Base-by-base conservation (phyloP, 2,797 vertebrate genomes). In the Amniataba percoides region DNA sequence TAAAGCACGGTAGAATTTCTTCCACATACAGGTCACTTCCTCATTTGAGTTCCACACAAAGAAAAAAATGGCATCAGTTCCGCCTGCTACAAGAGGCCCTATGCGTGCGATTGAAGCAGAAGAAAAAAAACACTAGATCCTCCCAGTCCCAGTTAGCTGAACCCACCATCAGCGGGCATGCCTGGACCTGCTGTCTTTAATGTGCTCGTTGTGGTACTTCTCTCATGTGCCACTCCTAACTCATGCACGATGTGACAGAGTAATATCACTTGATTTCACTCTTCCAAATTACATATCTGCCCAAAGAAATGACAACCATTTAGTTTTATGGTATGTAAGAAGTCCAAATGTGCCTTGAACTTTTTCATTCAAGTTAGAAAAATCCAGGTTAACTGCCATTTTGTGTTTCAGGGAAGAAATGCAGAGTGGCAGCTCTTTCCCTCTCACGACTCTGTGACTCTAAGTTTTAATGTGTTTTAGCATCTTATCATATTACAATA, bases 181-280 rank as follows among this genome's bases (percentile, higher is more conserved):
- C 42, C 74, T 60, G 12, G 2, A 64, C 80, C 53, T 6, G 76
- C 65, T 19, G 14, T 36, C n/a, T 14, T 52, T 13, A 27, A n/a
- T 34, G 21, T 53, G 49, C 9, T 19, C 18, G 15, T 57, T 23
- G 23, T 52, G 23, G 25, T 36, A 23, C 14, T 45, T 55, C 7
- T 78, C 19, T 56, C 15, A 45, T 27, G 5, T 60, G 84, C 74
- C 86, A 73, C 77, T 80, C 80, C 74, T 71, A 52, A n/a, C 21
- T 15, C 11, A 4, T 51, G 18, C 15, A 62, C 3, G 10, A 18
- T 75, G 21, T 59, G 15, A 13, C 5, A 1, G 25, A 51, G 19
- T 25, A n/a, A 8, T 48, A 52, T 65, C 34, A 58, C 27, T 55
- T 16, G 2, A 70, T 40, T 57, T 52, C 19, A 21, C 19, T 34